Evolutionary conservation across 2,888 invertebrate species (phyloP).

Genomic region (Adelphocoris suturalis): DNA sequence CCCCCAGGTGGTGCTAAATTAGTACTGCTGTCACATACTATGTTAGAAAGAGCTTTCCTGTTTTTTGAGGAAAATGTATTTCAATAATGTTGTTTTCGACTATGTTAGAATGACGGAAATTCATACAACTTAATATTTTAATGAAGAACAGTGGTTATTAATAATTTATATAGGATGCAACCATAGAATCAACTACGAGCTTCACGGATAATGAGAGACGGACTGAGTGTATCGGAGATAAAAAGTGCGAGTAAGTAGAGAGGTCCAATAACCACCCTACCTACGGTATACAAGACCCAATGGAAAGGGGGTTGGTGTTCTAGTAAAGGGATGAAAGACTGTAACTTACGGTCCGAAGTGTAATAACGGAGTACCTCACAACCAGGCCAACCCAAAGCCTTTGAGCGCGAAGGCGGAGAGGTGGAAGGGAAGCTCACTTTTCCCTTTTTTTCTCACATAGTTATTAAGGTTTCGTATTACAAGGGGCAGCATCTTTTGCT

Average conservation of each 20-base stretch:
- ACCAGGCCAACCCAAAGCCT: constrained; percentile 26
- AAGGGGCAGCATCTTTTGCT: constrained; percentile 23
- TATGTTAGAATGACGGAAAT: no score
- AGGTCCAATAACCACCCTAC: constrained; percentile 35
- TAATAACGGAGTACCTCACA: constrained; percentile 49
- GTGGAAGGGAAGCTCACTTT: constrained; percentile 25
- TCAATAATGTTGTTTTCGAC: no score
- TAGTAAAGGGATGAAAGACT: constrained; percentile 55
- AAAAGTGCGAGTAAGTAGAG: not conserved
- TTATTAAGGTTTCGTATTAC: constrained; percentile 58
- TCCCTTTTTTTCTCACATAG: constrained; percentile 50
- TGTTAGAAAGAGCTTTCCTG: no score
- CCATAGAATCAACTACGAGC: not conserved
- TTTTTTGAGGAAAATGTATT: no score
- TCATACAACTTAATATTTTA: no score
- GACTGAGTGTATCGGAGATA: not conserved
- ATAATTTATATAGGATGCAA: no score
- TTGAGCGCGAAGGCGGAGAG: constrained; percentile 9
- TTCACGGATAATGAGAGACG: not conserved
- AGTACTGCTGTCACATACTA: no score
- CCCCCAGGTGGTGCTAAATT: no score
- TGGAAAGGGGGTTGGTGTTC: not conserved
- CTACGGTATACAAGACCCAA: not conserved
- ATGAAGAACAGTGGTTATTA: no score
- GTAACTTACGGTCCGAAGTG: constrained; percentile 58